Percentiles rank a stretch among this genome's conserved stretches.
phyloP scores from a whole-genome alignment of 37 sponge, comb jelly and placozoan genomes.

The Chondrilla cf. caribensis region DNA sequence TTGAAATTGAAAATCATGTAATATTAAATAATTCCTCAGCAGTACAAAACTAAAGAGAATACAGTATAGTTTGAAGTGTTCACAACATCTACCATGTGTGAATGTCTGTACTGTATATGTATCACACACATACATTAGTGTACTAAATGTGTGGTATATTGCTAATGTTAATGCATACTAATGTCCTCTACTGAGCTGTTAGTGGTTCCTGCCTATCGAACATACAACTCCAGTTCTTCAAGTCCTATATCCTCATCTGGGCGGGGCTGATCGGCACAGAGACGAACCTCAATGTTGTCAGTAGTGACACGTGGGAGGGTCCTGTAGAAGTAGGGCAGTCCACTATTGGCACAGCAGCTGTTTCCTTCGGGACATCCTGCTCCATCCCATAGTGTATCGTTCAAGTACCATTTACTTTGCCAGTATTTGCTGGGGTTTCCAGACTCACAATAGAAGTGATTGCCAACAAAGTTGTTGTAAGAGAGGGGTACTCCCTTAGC shows the following conservation, averaged over 20 bases:
- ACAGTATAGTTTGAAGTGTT: too few relatives aligned
- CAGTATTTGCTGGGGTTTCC: background rate
- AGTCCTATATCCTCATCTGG: background rate
- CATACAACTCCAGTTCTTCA: background rate
- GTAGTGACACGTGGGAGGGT: background rate
- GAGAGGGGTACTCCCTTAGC: too few relatives aligned
- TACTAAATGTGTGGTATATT: too few relatives aligned
- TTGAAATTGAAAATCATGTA: too few relatives aligned
- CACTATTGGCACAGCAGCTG: conserved; percentile 13
- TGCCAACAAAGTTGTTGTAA: background rate
- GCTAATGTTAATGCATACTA: too few relatives aligned
- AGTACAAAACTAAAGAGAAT: too few relatives aligned
- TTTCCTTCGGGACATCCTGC: background rate
- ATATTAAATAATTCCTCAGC: too few relatives aligned
- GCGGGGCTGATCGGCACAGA: background rate
- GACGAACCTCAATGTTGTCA: conserved; percentile 15
- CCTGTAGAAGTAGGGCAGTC: conserved; percentile 13
- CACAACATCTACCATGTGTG: too few relatives aligned
- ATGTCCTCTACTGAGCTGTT: too few relatives aligned
- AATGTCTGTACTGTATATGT: too few relatives aligned
- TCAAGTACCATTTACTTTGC: background rate
- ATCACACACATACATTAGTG: too few relatives aligned
- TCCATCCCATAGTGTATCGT: conserved; percentile 22
- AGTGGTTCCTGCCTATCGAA: background rate
- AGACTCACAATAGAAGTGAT: conserved; percentile 18